phyloP scores from a whole-genome alignment of 2,888 invertebrate species.

The Zonitis immaculata region DNA sequence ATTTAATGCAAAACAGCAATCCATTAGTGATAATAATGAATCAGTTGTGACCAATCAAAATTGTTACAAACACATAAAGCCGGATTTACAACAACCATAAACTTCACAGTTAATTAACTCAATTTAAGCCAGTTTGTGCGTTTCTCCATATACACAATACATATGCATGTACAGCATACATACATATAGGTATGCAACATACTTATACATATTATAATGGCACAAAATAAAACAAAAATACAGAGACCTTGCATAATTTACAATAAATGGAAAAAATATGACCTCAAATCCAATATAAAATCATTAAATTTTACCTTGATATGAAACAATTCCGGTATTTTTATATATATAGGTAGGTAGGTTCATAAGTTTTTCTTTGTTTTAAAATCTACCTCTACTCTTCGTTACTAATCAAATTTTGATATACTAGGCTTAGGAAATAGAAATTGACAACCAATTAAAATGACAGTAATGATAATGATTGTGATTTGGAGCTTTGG shows the following conservation, averaged over 20 bases:
- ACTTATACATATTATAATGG: too few relatives aligned
- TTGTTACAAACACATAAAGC: constrained; percentile 13
- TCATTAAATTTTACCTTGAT: constrained; percentile 14
- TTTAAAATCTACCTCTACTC: too few relatives aligned
- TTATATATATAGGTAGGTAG: too few relatives aligned
- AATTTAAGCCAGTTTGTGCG: constrained; percentile 3
- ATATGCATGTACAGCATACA: too few relatives aligned
- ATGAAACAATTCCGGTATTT: constrained; percentile 6
- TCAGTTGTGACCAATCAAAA: constrained; percentile 1
- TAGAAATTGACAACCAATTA: constrained; percentile 1
- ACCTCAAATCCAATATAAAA: constrained; percentile 2
- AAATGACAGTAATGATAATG: constrained; percentile 13
- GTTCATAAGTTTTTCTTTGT: too few relatives aligned
- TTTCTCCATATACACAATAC: not conserved
- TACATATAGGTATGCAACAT: too few relatives aligned
- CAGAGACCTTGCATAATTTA: constrained; percentile 4
- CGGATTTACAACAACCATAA: constrained; percentile 13
- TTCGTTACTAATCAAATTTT: too few relatives aligned
- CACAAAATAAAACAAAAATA: constrained; percentile 1
- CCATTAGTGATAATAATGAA: constrained; percentile 6
- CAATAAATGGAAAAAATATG: not conserved
- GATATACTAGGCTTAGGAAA: too few relatives aligned
- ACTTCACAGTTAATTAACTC: constrained; percentile 15
- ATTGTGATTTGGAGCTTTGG: constrained; percentile 20
- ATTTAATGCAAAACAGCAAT: not conserved